phyloP scores from a whole-genome alignment of 2,888 invertebrate genomes.

The Leptopilina myrica region DNA sequence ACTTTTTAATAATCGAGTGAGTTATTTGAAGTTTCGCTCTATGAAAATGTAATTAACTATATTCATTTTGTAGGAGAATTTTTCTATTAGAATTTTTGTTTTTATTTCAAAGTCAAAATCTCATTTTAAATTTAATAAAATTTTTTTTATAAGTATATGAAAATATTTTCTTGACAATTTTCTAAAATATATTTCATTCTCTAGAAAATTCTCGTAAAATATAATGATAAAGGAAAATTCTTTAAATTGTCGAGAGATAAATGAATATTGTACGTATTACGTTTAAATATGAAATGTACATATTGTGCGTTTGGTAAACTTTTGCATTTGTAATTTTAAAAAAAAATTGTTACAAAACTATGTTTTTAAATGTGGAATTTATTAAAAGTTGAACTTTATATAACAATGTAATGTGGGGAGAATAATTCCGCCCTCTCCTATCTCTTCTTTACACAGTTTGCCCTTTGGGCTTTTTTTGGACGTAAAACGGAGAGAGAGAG shows the following conservation, averaged over 20 bases:
- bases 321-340: not conserved
- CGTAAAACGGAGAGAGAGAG: not conserved
- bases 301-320: not conserved
- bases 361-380: not conserved
- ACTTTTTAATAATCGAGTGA: not conserved
- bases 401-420: not conserved
- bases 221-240: too few species aligned
- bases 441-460: not conserved
- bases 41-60: not conserved
- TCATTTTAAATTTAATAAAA: too few species aligned
- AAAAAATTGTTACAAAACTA: not conserved
- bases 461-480: conserved; percentile 20
- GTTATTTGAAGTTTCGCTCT: not conserved
- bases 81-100: too few species aligned
- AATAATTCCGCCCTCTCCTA: not conserved
- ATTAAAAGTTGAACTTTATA: not conserved
- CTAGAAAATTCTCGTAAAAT: too few species aligned
- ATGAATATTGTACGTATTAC: too few species aligned
- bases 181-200: too few species aligned
- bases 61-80: too few species aligned
- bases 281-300: too few species aligned
- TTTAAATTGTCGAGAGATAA: too few species aligned
- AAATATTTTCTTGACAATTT: too few species aligned
- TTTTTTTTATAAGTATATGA: too few species aligned
- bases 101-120: too few species aligned